Evolutionary conservation across 2,113 vertebrate species (phyloP).

Genomic region (Cephalophus harveyi): DNA sequence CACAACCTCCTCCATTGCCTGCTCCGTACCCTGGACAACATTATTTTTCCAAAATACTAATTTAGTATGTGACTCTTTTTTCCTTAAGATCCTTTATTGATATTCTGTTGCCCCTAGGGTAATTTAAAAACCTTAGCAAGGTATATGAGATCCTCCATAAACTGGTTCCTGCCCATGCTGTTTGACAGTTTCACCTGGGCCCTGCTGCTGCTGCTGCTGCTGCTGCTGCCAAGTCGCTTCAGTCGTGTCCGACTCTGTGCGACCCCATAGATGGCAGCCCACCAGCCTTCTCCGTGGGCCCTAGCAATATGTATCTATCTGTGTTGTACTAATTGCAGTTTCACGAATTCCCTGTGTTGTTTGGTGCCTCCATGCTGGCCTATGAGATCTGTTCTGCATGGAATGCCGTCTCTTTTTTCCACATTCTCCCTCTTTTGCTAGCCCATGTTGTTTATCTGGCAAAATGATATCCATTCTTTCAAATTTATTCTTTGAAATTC

Average conservation of each 20-base stretch:
- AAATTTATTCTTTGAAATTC: neutral
- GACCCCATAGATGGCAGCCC: too few species aligned
- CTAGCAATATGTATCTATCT: neutral
- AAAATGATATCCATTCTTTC: neutral
- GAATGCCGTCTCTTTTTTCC: neutral
- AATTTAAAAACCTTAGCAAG: neutral
- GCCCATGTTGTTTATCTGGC: neutral
- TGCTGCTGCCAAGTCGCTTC: too few species aligned
- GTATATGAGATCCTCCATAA: neutral
- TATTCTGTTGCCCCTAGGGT: neutral
- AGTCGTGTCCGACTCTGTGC: too few species aligned
- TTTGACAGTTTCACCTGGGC: fast-evolving
- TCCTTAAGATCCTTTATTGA: neutral
- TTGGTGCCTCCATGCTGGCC: neutral
- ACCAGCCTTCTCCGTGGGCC: too few species aligned
- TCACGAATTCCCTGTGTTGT: neutral
- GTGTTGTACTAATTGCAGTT: neutral
- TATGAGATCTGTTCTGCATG: neutral
- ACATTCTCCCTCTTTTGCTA: neutral
- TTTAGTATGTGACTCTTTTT: neutral
- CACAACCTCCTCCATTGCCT: neutral
- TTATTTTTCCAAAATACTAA: neutral
- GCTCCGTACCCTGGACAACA: neutral
- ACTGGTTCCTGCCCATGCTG: neutral
- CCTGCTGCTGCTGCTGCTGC: too few species aligned